Evolutionary conservation across 1,140 invertebrate genomes (phyloP), one percentile per base, ranked within the genome.

Genomic region (Bombus soroeensis): DNA sequence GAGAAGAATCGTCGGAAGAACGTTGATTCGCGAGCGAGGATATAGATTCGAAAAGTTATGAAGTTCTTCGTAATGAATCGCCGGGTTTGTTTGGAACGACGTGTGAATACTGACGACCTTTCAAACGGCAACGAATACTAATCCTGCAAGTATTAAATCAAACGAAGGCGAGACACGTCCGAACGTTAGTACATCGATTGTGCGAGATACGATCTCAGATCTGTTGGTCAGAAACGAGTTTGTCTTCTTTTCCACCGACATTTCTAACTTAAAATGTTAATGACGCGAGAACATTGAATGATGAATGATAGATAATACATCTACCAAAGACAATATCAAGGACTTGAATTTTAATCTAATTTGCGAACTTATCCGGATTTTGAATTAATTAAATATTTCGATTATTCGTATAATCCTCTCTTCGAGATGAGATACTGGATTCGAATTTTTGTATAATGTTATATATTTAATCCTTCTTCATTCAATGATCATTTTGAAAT

Each of bases 51-150:
- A 37, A 28, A 73, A 9, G 41, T 2, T 28, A 39, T 12, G 1
- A 3, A 57, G 43, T 25, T 62, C 34, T 41, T 15, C 1, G 39
- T 41, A 39, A 34, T 13, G 13, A n/a, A 15, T 9, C 68, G 32
- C 12, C 28, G 22, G 9, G 57, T 22, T 22, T 18, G 37, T 0
- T 9, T 43, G 10, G 9, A 10, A 81, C 80, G 70, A 73, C 70
- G 39, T 39, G 37, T 73, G 80, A 81, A 81, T 81, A 73, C 62
- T 62, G 80, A 81, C n/a, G 70, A 81, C 22, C n/a, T 0, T 53
- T 81, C 47, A 81, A 62, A 64, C 80, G 13, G 12, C 53, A 18
- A 28, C n/a, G 80, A 81, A 81, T 81, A 81, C 70, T 73, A 81
- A 81, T 72, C 22, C 28, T 10, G 53, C 4, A 37, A 73, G 62